A percentile compares a stretch with the other conserved stretches of the same genome.
phyloP scores from a whole-genome alignment of 2,113 vertebrate species.

The Eulacestoma nigropectus region DNA sequence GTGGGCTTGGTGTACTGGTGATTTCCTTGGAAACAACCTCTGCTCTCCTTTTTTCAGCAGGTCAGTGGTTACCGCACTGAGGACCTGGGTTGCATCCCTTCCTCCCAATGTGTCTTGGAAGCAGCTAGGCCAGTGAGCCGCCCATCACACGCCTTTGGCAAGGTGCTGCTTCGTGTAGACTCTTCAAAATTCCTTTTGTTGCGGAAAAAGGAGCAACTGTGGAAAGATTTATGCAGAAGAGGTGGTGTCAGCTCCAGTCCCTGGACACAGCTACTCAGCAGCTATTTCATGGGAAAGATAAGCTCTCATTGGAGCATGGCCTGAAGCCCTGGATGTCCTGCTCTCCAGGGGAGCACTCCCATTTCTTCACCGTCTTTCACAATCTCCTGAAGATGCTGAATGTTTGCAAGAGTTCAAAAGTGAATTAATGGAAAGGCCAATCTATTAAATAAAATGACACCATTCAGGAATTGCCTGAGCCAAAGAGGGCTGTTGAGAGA shows the following conservation, averaged over 20 bases:
- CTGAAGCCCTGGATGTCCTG: neutral
- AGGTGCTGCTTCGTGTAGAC: rapidly evolving
- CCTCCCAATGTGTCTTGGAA: neutral
- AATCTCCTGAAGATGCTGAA: neutral
- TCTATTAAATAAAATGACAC: neutral
- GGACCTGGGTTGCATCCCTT: neutral
- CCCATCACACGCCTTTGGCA: neutral
- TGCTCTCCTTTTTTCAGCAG: neutral
- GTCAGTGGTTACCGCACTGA: neutral
- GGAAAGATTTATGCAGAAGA: neutral
- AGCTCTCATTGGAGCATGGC: neutral
- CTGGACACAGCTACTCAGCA: neutral
- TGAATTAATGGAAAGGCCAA: neutral
- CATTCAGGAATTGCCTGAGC: neutral
- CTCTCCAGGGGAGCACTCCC: neutral
- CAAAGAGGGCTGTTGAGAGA: neutral
- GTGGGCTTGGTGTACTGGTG: neutral
- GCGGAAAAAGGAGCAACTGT: neutral
- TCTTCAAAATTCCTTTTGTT: neutral
- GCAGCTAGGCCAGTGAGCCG: neutral
- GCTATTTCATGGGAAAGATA: neutral
- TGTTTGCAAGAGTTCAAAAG: neutral
- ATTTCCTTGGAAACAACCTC: neutral
- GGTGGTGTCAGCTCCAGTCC: neutral
- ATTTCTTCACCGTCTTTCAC: neutral